Conservation (phyloP, 1,140 invertebrate genomes). For the Psix sp. region DNA sequence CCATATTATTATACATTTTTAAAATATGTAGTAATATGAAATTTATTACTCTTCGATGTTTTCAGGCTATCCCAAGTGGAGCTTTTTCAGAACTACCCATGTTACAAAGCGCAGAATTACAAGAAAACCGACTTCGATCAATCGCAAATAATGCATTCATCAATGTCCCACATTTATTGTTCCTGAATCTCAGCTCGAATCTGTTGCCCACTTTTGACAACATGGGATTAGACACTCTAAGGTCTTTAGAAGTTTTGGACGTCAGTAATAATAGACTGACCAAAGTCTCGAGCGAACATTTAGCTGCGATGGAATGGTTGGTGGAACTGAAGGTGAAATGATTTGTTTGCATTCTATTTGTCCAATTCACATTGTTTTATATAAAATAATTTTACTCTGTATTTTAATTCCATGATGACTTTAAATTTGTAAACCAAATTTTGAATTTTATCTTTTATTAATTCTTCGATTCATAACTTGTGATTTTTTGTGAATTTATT, state of each 20-base stretch:
- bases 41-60: slow-evolving; percentile 7
- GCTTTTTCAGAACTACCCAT: slow-evolving; percentile 87
- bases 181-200: slow-evolving; percentile 90
- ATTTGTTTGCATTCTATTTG: background rate
- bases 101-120: slow-evolving; percentile 85
- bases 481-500: no score
- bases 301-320: slow-evolving; percentile 86
- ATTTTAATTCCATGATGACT: no score
- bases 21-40: background rate
- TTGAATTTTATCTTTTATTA: no score
- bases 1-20: background rate
- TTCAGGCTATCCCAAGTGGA: slow-evolving; percentile 80
- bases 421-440: no score
- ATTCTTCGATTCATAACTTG: no score
- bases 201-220: slow-evolving; percentile 83
- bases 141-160: slow-evolving; percentile 87
- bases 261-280: slow-evolving; percentile 87
- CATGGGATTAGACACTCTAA: slow-evolving; percentile 83
- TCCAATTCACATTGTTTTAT: background rate
- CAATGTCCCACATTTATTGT: slow-evolving; percentile 85
- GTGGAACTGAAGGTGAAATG: slow-evolving; percentile 86
- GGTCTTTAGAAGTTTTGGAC: slow-evolving; percentile 88
- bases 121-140: slow-evolving; percentile 84
- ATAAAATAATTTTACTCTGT: no score
- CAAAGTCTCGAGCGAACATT: slow-evolving; percentile 81